Conservation (phyloP, 2,797 vertebrate species). For the Muscicapa comitata region DNA sequence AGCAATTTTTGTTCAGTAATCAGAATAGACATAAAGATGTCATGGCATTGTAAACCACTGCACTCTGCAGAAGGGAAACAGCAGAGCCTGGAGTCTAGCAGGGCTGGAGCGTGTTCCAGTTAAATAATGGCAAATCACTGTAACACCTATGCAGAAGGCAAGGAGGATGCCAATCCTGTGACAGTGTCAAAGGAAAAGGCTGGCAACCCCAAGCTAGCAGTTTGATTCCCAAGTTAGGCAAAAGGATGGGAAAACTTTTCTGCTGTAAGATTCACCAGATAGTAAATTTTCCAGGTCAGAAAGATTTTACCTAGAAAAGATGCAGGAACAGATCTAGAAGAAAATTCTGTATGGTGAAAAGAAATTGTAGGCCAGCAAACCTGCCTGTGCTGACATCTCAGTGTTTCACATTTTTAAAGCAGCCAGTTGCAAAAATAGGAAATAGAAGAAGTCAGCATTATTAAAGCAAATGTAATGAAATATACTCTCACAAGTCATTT, state of each 20-base stretch:
- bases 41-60: neutral
- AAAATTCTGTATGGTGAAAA: neutral
- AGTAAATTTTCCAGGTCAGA: neutral
- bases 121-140: neutral
- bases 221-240: neutral
- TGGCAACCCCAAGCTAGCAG: neutral
- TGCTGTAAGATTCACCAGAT: neutral
- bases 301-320: neutral
- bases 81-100: neutral
- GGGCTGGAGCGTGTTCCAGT: neutral
- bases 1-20: neutral
- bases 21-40: neutral
- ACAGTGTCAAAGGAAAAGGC: neutral
- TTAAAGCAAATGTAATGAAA: neutral
- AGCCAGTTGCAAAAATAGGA: neutral
- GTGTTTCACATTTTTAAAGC: neutral
- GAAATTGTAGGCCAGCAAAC: neutral
- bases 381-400: neutral
- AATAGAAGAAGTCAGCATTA: neutral
- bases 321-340: neutral
- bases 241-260: neutral
- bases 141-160: neutral
- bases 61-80: neutral
- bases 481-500: neutral
- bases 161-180: neutral